Conservation (phyloP, 2,888 invertebrate species). For the Drosophila quasianomalipes region DNA sequence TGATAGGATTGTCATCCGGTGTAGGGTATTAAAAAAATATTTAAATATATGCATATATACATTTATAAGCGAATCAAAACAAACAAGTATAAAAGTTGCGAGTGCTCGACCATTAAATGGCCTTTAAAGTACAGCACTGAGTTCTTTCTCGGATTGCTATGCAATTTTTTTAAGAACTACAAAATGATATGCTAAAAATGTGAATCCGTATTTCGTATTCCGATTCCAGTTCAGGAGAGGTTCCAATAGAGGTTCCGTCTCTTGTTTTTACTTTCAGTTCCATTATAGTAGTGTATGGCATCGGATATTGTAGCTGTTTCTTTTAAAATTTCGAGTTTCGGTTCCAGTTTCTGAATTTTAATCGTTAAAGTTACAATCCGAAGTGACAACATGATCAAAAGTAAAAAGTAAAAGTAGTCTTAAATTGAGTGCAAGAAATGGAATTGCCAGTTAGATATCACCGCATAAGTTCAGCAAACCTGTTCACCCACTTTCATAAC, state of each 20-base stretch:
- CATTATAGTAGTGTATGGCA: no score
- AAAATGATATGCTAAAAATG: not conserved
- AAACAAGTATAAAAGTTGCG: not conserved
- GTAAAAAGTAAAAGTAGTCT: not conserved
- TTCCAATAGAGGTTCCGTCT: not conserved
- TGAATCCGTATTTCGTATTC: not conserved
- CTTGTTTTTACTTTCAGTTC: no score
- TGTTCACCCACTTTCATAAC: not conserved
- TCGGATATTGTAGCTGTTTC: not conserved
- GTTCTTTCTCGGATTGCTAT: not conserved
- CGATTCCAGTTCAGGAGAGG: not conserved
- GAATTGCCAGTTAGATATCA: not conserved
- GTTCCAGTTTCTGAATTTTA: not conserved
- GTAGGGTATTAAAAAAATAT: slow-evolving; percentile 6
- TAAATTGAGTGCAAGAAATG: no score
- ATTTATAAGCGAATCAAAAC: slow-evolving; percentile 3
- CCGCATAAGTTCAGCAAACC: not conserved
- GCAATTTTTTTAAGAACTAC: no score
- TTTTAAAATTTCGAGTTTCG: not conserved
- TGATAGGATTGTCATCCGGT: not conserved
- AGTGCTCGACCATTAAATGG: not conserved
- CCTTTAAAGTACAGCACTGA: not conserved
- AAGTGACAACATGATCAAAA: not conserved
- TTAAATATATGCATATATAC: not conserved
- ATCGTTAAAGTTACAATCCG: not conserved